Evolutionary conservation across 2,888 invertebrate genomes (phyloP).

Genomic region (Philopedon plagiatum): DNA sequence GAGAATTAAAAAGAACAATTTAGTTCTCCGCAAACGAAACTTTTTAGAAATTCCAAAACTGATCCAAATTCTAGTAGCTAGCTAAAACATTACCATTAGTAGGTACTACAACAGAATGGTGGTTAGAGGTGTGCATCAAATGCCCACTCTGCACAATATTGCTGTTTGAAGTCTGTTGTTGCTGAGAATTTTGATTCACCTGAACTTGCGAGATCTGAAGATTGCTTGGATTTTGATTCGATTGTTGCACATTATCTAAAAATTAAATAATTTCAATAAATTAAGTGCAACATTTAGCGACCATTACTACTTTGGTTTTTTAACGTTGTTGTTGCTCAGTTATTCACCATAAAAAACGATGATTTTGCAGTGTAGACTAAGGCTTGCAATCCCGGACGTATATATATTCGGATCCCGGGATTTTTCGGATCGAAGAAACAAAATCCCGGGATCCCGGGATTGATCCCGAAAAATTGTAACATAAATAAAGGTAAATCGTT

Average conservation of each 20-base stretch:
- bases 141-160: conserved; percentile 60
- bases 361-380: background rate
- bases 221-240: conserved; percentile 25
- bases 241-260: conserved; percentile 27
- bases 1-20: background rate
- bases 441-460: no score
- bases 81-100: conserved; percentile 71
- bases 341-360: no score
- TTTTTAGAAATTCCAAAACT: conserved; percentile 45
- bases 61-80: conserved; percentile 65
- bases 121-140: conserved; percentile 64
- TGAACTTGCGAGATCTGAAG: conserved; percentile 22
- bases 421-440: no score
- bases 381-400: no score
- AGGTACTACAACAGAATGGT: conserved; percentile 73
- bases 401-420: no score
- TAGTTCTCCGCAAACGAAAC: background rate
- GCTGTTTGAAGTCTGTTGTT: conserved; percentile 59
- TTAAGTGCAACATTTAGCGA: background rate
- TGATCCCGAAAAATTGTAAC: no score
- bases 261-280: background rate
- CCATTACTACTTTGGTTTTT: no score
- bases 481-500: no score
- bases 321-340: no score
- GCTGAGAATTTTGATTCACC: conserved; percentile 56